Percentiles rank a stretch among this genome's conserved stretches.
Evolutionary conservation across 2,888 invertebrate genomes (phyloP).

Genomic region (Poecilus cupreus): DNA sequence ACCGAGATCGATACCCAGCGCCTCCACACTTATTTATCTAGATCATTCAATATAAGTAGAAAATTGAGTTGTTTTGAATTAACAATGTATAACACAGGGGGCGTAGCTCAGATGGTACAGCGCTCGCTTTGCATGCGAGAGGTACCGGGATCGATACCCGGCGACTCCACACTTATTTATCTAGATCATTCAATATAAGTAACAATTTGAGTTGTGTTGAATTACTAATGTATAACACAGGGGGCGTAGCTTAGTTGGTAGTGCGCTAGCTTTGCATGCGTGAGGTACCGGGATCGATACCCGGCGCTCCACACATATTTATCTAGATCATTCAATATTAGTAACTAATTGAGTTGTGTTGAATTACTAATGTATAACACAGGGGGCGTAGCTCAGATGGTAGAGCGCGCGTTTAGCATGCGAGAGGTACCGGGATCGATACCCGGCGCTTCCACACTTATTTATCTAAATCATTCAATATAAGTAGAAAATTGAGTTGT

Average conservation of each 20-base stretch:
- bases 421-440: constrained; percentile 78
- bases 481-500: no score
- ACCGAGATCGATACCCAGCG: constrained; percentile 75
- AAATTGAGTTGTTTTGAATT: no score
- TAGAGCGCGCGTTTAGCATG: constrained; percentile 77
- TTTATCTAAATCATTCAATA: no score
- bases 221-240: no score
- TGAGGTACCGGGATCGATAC: constrained; percentile 77
- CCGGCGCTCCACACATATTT: no score
- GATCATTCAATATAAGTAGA: no score
- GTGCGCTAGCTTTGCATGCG: constrained; percentile 77
- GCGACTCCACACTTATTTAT: constrained; percentile 64
- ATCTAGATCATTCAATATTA: no score
- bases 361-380: no score
- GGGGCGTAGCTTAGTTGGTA: constrained; percentile 75
- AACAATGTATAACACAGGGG: no score
- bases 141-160: constrained; percentile 76
- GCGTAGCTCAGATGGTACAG: constrained; percentile 76
- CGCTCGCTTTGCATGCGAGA: constrained; percentile 77
- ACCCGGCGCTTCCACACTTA: constrained; percentile 70
- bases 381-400: constrained; percentile 74
- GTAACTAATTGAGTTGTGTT: no score
- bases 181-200: no score
- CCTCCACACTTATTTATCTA: constrained; percentile 69
- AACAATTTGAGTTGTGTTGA: no score